phyloP scores from a whole-genome alignment of 2,888 invertebrate genomes.

The Halictus quadricinctus region DNA sequence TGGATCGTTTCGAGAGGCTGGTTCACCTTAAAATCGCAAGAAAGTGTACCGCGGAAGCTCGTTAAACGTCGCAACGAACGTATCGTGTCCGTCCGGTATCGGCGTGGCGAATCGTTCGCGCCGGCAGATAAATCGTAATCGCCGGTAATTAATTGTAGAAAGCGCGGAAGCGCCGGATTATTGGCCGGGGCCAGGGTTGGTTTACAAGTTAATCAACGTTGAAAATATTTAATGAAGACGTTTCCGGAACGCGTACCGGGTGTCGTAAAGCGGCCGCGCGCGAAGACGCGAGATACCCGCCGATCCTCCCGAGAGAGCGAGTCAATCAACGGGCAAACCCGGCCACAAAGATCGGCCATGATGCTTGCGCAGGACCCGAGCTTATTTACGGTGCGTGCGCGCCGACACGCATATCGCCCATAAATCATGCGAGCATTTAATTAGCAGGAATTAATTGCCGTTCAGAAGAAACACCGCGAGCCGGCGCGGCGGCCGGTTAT shows the following conservation, averaged over 20 bases:
- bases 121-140: constrained; percentile 15
- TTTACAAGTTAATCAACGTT: constrained; percentile 23
- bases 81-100: background rate
- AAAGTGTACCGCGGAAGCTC: background rate
- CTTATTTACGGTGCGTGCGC: background rate
- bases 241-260: background rate
- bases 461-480: constrained; percentile 71
- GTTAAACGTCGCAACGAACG: background rate
- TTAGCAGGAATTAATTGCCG: constrained; percentile 79
- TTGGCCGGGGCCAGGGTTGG: background rate
- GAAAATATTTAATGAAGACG: constrained; percentile 14
- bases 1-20: background rate
- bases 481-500: constrained; percentile 45
- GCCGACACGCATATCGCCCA: constrained; percentile 27
- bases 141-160: constrained; percentile 14
- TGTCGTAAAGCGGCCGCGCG: constrained; percentile 17
- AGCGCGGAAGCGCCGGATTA: constrained; percentile 16
- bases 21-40: background rate
- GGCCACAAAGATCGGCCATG: background rate
- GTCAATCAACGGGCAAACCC: constrained; percentile 1
- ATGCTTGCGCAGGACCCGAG: background rate
- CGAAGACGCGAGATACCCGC: background rate
- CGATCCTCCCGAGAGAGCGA: constrained; percentile 1
- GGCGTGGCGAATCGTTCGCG: constrained; percentile 2
- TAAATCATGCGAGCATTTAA: constrained; percentile 68